phyloP scores from a whole-genome alignment of 2,797 vertebrate species.

The Rhyacichthys aspro region DNA sequence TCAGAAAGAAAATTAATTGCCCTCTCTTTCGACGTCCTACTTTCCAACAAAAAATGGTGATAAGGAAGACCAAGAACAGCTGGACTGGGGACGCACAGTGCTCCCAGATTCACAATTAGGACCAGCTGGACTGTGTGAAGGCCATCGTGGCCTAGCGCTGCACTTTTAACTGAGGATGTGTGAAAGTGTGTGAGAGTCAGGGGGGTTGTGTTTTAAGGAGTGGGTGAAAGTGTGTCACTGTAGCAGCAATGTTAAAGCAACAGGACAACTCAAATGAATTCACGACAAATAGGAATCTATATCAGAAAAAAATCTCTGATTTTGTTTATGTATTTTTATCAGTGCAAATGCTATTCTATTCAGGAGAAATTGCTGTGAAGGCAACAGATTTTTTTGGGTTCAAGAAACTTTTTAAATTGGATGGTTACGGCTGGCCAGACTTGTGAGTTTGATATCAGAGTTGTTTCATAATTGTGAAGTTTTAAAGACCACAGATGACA shows the following conservation, averaged over 20 bases:
- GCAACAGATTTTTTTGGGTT: too few relatives aligned
- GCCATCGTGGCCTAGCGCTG: background rate
- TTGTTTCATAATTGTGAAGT: too few relatives aligned
- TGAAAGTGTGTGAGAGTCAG: background rate
- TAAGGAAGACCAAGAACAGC: background rate
- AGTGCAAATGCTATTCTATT: too few relatives aligned
- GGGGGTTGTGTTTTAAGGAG: background rate
- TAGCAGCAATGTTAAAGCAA: background rate
- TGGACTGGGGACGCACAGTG: background rate
- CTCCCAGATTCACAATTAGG: background rate
- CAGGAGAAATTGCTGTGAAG: too few relatives aligned
- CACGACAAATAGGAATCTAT: background rate
- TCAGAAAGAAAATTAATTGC: background rate
- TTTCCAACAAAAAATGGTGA: background rate
- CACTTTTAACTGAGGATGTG: background rate
- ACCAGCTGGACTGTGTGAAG: background rate
- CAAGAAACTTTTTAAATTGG: too few relatives aligned
- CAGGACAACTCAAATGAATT: background rate
- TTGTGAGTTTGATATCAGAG: too few relatives aligned
- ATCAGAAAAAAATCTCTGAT: too few relatives aligned
- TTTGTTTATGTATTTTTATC: too few relatives aligned
- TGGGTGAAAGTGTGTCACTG: conserved; percentile 3
- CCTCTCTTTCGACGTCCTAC: background rate
- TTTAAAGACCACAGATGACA: too few relatives aligned
- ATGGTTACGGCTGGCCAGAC: too few relatives aligned